Conservation (phyloP, 2,113 vertebrate genomes). For the Atrichornis clamosus region DNA sequence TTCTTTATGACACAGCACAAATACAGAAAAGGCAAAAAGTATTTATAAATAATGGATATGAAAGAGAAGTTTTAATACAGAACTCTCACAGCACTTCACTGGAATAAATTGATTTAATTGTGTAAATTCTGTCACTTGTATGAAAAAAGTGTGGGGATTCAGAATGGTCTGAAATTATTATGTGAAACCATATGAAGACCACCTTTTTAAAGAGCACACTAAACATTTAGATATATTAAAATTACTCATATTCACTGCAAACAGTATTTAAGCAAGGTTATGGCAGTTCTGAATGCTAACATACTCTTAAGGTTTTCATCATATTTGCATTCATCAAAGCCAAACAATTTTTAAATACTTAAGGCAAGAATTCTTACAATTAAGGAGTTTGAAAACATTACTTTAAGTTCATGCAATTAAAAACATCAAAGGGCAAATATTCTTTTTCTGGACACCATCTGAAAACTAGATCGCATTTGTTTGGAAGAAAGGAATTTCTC, state of each 20-base stretch:
- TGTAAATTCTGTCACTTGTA: neutral
- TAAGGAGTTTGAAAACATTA: neutral
- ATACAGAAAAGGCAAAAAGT: neutral
- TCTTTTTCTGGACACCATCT: neutral
- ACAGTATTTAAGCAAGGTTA: neutral
- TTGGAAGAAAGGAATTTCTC: conserved; percentile 31
- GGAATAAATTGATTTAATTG: neutral
- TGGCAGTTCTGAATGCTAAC: neutral
- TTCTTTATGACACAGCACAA: neutral
- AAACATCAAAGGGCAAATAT: conserved; percentile 18
- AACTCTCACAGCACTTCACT: neutral
- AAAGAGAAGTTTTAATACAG: neutral
- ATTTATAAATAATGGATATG: neutral
- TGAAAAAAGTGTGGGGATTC: neutral
- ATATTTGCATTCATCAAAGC: conserved; percentile 2
- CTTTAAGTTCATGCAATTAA: neutral
- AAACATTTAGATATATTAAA: neutral
- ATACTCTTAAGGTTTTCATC: neutral
- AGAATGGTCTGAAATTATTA: neutral
- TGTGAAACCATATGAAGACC: neutral
- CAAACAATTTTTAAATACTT: neutral
- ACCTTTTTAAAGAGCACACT: neutral
- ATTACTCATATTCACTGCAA: neutral
- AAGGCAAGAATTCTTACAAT: neutral
- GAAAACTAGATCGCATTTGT: neutral